phyloP scores from a whole-genome alignment of 2,888 invertebrate genomes.

The Morpho helenor region DNA sequence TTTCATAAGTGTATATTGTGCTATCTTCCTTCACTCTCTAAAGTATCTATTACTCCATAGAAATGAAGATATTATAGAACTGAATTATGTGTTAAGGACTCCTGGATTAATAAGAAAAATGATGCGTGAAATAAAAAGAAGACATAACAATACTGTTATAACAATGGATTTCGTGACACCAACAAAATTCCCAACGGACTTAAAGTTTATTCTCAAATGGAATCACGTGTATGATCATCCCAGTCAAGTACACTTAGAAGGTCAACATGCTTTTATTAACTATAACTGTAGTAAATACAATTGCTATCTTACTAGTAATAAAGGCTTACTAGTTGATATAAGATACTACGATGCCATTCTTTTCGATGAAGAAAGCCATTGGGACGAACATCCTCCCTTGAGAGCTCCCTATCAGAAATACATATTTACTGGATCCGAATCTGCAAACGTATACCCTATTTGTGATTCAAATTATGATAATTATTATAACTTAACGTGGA shows the following conservation, averaged over 20 bases:
- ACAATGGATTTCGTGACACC: conserved; percentile 34
- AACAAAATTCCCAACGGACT: conserved; percentile 45
- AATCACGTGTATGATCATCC: conserved; percentile 40
- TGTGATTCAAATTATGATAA: conserved; percentile 42
- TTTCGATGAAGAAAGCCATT: conserved; percentile 67
- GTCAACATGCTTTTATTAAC: conserved; percentile 46
- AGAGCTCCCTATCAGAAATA: conserved; percentile 65
- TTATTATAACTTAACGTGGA: conserved; percentile 60
- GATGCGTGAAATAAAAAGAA: conserved; percentile 34
- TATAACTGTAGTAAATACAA: conserved; percentile 56
- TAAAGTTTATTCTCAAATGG: conserved; percentile 55
- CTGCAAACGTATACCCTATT: conserved; percentile 45
- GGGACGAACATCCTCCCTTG: conserved; percentile 42
- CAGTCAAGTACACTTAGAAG: conserved; percentile 32
- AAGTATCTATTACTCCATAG: conserved; percentile 30
- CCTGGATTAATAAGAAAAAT: conserved; percentile 34
- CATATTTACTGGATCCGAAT: conserved; percentile 61
- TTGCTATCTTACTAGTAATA: conserved; percentile 62
- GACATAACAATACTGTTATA: conserved; percentile 31
- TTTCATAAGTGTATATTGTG: conserved; percentile 39
- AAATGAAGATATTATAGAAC: conserved; percentile 37
- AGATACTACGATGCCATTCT: conserved; percentile 69
- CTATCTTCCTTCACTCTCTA: conserved; percentile 41
- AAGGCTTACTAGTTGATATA: conserved; percentile 44
- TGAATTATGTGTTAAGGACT: conserved; percentile 40